Evolutionary conservation across 2,113 vertebrate species (phyloP), one percentile per base, ranked within the genome.

Genomic region (Oncorhynchus kisutch): DNA sequence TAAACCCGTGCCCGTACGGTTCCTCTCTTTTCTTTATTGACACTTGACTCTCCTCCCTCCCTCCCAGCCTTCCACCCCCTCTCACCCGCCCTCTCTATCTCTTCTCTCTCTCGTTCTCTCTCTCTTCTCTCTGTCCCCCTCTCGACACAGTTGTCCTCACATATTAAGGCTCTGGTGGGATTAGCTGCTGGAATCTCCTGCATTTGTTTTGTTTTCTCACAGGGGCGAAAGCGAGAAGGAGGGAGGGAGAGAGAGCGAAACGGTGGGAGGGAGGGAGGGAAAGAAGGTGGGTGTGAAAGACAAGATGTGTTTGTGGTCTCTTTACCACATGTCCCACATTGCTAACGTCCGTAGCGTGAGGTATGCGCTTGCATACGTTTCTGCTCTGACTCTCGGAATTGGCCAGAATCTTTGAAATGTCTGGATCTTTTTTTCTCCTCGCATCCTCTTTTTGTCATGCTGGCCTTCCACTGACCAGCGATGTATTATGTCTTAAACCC

Each of bases 141-240:
- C 34, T 77, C 81, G 74, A 85, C 73, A 84, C 71, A 82, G 76
- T 84, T 85, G 83, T 76, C 76, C 74, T 88, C 79, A 54, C 78
- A 85, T 84, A 87, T 88, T 86, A 83, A 79, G 54, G 75, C 80
- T 80, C 79, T 81, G 80, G 80, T 48, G 77, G 79, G 89, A 90
- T 88, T 87, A 88, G 84, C 85, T 79, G 71, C 80, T 74, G 88
- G 88, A 91, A 91, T 92, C 85, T 89, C 82, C 78, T 84, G 83
- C 84, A 75, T 80, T 80, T 69, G 78, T 85, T 89, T 87, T 83
- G 81, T 84, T 91, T 93, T 91, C 89, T 91, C 92, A 88, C 78
- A 6, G 83, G 51, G 73, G 66, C 81, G 90, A 82, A 82, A 88
- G 69, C 25, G 49, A 76, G 62, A 82, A 22, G 45, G 81, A 71